Conservation (phyloP, 92 coral and sea anemone genomes). For the Umimayanthus chanpuru region DNA sequence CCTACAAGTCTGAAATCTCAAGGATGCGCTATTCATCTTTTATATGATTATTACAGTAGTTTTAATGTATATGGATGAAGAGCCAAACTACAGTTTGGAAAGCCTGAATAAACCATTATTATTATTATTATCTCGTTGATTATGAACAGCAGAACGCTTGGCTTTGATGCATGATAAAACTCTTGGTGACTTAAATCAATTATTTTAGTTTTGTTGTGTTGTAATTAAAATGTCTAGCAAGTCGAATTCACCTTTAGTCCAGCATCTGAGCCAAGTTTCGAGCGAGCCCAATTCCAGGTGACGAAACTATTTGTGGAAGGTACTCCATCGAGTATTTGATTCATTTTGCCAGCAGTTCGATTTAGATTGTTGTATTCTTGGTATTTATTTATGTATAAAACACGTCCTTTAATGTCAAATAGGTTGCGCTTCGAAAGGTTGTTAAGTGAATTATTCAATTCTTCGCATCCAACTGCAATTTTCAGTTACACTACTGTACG, state of each 20-base stretch:
- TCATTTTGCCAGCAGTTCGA: neutral
- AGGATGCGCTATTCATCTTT: neutral
- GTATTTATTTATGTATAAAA: neutral
- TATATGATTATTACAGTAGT: too few species aligned
- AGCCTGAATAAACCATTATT: too few species aligned
- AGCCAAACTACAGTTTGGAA: too few species aligned
- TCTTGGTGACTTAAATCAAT: neutral
- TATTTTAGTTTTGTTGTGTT: too few species aligned
- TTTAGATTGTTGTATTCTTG: neutral
- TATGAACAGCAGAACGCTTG: neutral
- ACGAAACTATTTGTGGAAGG: constrained; percentile 1
- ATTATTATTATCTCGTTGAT: neutral
- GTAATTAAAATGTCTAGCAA: neutral
- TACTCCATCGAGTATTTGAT: neutral
- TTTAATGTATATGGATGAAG: too few species aligned
- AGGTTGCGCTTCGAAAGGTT: neutral
- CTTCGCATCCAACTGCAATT: neutral
- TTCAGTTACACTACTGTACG: neutral
- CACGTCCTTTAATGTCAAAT: neutral
- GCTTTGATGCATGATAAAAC: neutral
- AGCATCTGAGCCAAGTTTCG: neutral
- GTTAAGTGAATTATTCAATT: neutral
- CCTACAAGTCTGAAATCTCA: neutral
- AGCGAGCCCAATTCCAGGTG: neutral
- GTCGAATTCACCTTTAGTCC: neutral